Evolutionary conservation across 2,797 vertebrate species (phyloP), one percentile per base, ranked within the genome.

Genomic region (Orestias chungarensis): DNA sequence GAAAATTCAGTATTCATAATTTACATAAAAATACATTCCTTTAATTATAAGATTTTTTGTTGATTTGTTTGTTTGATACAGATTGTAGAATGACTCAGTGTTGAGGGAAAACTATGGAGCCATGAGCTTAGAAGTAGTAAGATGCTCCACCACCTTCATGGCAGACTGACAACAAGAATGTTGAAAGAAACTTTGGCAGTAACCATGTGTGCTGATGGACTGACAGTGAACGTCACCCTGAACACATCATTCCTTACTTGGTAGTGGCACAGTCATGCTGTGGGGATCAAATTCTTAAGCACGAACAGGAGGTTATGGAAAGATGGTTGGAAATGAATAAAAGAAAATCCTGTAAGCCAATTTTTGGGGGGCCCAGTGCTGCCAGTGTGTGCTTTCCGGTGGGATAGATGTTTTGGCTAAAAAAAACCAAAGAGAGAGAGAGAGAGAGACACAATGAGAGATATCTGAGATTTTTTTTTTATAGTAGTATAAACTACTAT

Each of bases 371-470:
- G 46, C 6, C 46, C 46, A 47, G 18, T 61, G 6, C 69, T 59
- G 54, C 42, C 49, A 55, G 29, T 66, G 50, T 27, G 11, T 66
- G 47, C 29, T 73, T 74, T 66, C 54, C 73, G 50, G 20, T 4
- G 1, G 15, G 64, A 50, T 25, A 18, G 61, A 62, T 44, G 2
- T 7, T 80, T 78, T 57, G 7, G 71, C 68, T 75, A 35, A 46
- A 35, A 79, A 44, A 44, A 44, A 5, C 14, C 31, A 10, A 57
- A 31, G 42, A 43, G 14, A 43, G 64, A 35, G 46, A 81, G n/a
- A 82, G 67, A 42, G 65, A 64, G 62, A 50, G n/a, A n/a, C n/a
- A n/a, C n/a, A n/a, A n/a, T n/a, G n/a, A n/a, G n/a, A n/a, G n/a
- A n/a, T n/a, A n/a, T n/a, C n/a, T n/a, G n/a, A n/a, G n/a, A n/a